These are phyloP conservation scores for Parauchenoglanis ngamensis DNA, from an alignment of 2,797 vertebrate species.

Conservation along the genomic window DNA sequence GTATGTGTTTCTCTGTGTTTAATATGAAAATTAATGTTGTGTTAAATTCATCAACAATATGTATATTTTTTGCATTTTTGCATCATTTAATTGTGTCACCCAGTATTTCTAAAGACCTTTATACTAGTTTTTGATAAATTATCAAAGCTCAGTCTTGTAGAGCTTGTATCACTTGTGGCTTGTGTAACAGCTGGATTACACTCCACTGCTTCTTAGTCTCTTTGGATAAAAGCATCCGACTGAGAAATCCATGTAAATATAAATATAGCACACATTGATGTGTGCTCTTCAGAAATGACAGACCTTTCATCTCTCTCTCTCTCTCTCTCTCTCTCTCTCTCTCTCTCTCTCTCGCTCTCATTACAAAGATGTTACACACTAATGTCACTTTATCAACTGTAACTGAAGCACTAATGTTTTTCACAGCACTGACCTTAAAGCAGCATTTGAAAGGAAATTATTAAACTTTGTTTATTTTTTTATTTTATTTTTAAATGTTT, in stretches of 20 bases:
- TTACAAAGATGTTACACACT: not conserved
- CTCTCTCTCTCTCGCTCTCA: not conserved
- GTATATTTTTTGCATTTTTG: no score
- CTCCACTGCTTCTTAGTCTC: not conserved
- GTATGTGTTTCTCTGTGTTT: no score
- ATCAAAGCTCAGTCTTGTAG: not conserved
- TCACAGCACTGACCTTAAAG: not conserved
- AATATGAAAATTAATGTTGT: no score
- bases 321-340: not conserved
- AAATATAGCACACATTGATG: slow-evolving; percentile 3
- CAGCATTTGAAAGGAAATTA: not conserved
- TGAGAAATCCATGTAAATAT: slow-evolving; percentile 17
- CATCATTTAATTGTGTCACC: no score
- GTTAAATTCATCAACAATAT: no score
- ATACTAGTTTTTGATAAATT: not conserved
- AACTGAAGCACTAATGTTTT: not conserved
- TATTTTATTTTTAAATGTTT: not conserved
- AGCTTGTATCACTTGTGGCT: not conserved
- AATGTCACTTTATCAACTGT: not conserved
- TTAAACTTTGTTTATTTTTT: not conserved
- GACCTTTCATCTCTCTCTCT: not conserved
- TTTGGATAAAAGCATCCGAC: not conserved
- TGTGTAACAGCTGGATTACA: not conserved
- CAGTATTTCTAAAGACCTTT: not conserved
- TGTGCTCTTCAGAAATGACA: not conserved